Conservation (phyloP, 2,113 vertebrate species). For the Xyrauchen texanus region DNA sequence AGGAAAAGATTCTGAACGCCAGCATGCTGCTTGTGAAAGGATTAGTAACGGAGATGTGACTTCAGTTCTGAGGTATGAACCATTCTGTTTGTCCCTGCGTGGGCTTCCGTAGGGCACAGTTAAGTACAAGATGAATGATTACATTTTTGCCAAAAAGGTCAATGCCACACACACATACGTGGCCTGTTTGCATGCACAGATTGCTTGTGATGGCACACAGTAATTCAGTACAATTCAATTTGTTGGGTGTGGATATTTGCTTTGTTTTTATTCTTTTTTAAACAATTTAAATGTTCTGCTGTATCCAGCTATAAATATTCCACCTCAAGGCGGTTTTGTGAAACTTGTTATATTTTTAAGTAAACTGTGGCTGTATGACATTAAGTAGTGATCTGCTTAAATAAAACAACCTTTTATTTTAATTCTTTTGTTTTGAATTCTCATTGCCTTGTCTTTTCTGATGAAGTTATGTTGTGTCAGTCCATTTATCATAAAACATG, state of each 20-base stretch:
- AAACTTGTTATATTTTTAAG: no score
- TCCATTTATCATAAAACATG: conserved; percentile 51
- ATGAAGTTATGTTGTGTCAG: conserved; percentile 43
- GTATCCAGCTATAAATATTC: not conserved
- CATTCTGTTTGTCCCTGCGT: conserved; percentile 40
- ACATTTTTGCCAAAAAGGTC: conserved; percentile 24
- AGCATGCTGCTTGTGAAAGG: conserved; percentile 27
- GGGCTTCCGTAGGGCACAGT: conserved; percentile 40
- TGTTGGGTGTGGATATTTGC: no score
- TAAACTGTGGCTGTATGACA: conserved; percentile 7
- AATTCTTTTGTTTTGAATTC: conserved; percentile 20
- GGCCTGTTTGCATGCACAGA: not conserved
- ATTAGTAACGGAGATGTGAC: conserved; percentile 43
- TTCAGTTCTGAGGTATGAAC: conserved; percentile 47
- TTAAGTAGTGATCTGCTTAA: not conserved
- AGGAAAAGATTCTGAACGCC: conserved; percentile 17
- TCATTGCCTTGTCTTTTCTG: conserved; percentile 42
- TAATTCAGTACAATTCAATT: not conserved
- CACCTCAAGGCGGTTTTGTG: not conserved
- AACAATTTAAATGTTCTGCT: not conserved
- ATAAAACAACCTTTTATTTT: conserved; percentile 26
- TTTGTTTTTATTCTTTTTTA: not conserved
- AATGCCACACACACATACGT: not conserved
- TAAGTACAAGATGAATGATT: conserved; percentile 28
- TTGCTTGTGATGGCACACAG: not conserved